Evolutionary conservation across 2,797 vertebrate species (phyloP), one percentile per base, ranked within the genome.

Genomic region (Sparidentex hasta): DNA sequence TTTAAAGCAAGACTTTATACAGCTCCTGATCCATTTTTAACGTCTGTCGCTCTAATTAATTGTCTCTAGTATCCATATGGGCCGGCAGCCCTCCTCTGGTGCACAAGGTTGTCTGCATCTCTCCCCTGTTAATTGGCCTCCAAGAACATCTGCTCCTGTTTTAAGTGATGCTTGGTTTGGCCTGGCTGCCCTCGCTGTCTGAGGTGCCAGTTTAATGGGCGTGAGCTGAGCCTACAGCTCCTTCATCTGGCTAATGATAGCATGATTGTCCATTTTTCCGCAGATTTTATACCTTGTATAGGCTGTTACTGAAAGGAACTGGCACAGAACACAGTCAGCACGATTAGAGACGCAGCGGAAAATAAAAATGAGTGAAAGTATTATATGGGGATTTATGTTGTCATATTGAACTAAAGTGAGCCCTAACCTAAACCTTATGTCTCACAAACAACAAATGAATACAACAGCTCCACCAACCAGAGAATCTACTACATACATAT

Each of bases 111-210:
- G 86, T 87, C 86, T 83, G 74, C 74, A 65, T 88, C 75, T 62
- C 78, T 80, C 55, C 12, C 25, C 66, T 84, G 74, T 88, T 94
- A 94, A 95, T 94, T 95, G 89, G 92, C 89, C 74, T 79, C 72
- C 76, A 48, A 86, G 83, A 93, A 93, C 94, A 95, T 93, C 92
- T 94, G 94, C 92, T 93, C 87, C 79, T 80, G 90, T 85, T 93
- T 92, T 87, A 89, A 86, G 75, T 70, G 88, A 86, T 69, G 87
- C 84, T 82, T 67, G 55, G 76, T 76, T 88, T 86, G 85, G 85
- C 79, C 80, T 79, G 75, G 78, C 47, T 74, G 81, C 79, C 72
- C 85, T 73, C 52, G 48, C 70, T 33, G 82, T 79, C 79, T 83
- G 78, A 86, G 74, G 90, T 87, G 84, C 44, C 65, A 58, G 69